phyloP scores from a whole-genome alignment of 2,113 vertebrate species.

The Pyxicephalus adspersus region DNA sequence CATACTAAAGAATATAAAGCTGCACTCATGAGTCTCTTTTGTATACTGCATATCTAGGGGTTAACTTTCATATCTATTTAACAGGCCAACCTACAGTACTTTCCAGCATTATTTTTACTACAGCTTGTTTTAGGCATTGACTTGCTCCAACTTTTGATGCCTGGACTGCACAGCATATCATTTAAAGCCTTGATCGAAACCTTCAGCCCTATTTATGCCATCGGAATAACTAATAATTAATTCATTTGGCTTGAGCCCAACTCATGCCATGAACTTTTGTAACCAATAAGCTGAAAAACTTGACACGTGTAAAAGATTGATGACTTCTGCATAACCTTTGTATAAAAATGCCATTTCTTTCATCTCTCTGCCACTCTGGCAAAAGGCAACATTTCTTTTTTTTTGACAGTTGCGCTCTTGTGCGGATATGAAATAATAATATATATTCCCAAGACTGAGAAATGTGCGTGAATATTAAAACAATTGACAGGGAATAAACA shows the following conservation, averaged over 20 bases:
- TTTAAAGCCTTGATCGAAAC: too few species aligned
- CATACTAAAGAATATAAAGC: background rate
- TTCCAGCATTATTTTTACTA: too few species aligned
- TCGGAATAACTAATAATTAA: too few species aligned
- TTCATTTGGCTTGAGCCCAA: background rate
- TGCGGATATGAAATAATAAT: background rate
- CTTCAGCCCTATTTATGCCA: too few species aligned
- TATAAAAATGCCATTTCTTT: background rate
- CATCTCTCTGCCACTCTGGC: background rate
- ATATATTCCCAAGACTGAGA: background rate
- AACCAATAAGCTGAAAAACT: background rate
- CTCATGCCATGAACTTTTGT: conserved; percentile 14
- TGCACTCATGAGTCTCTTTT: background rate
- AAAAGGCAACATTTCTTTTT: background rate
- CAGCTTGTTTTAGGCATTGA: too few species aligned
- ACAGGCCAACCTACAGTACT: too few species aligned
- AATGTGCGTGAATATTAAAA: background rate
- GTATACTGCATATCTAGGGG: background rate
- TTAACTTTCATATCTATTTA: too few species aligned
- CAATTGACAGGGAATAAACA: too few species aligned
- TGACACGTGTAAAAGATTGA: background rate
- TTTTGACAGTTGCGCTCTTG: conserved; percentile 3
- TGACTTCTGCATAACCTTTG: conserved; percentile 16
- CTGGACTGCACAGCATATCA: too few species aligned
- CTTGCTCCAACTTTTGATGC: too few species aligned